These are phyloP conservation scores for Altica lythri DNA, from an alignment of 2,888 invertebrate genomes.

Conservation along the genomic window DNA sequence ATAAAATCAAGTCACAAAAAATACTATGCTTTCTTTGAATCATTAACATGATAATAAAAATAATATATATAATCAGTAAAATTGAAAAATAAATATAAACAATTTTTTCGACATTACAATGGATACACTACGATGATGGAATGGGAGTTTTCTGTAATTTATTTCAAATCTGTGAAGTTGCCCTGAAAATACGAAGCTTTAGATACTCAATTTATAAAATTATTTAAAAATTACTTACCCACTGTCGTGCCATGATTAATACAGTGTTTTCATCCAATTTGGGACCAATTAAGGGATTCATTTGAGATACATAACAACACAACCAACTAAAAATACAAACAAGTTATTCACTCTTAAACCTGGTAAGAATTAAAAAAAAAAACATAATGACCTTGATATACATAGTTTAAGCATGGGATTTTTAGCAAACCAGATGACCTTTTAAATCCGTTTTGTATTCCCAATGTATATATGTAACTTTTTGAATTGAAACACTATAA, in stretches of 20 bases:
- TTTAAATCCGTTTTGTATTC: neutral
- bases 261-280: conserved; percentile 72
- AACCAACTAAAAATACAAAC: conserved; percentile 78
- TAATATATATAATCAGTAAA: neutral
- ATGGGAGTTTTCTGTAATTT: neutral
- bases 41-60: neutral
- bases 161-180: neutral
- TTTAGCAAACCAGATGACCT: neutral
- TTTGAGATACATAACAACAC: conserved; percentile 90
- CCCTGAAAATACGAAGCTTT: neutral
- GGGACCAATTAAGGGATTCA: conserved; percentile 91
- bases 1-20: neutral
- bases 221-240: conserved; percentile 63
- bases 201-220: neutral
- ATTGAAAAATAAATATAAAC: neutral
- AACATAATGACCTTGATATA: neutral
- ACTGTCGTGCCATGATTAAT: conserved; percentile 77
- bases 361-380: neutral
- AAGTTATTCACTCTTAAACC: no score
- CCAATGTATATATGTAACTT: no score
- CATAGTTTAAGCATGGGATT: neutral
- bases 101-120: neutral
- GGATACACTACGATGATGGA: neutral
- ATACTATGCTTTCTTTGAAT: neutral
- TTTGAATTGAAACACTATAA: no score